Percentiles rank a stretch among this genome's conserved stretches.
Conservation (phyloP, 2,113 vertebrate genomes). For the Pelusios castaneus region DNA sequence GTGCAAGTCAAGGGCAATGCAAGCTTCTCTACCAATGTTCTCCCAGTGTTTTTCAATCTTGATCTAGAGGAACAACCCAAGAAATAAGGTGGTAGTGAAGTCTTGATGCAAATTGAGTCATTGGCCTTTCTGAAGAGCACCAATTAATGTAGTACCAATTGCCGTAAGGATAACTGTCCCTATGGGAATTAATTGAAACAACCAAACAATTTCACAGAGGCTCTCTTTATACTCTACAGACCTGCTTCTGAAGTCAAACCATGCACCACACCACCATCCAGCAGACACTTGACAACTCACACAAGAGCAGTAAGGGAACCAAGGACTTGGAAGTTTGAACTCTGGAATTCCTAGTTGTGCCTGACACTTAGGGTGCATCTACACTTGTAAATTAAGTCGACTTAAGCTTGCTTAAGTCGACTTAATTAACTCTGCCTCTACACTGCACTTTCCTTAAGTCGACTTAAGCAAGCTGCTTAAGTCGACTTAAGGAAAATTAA, state of each 20-base stretch:
- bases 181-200: conserved; percentile 6
- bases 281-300: neutral
- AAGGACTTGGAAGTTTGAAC: neutral
- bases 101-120: conserved; percentile 3
- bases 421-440: too few relatives aligned
- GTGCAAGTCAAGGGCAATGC: neutral
- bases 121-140: conserved; percentile 32
- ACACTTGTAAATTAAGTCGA: too few relatives aligned
- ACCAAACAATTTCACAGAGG: neutral
- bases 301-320: neutral
- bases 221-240: neutral
- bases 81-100: conserved; percentile 28
- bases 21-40: neutral
- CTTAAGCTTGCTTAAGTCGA: too few relatives aligned
- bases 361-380: too few relatives aligned
- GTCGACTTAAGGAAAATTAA: too few relatives aligned
- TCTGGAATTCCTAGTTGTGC: neutral
- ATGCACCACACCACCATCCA: neutral
- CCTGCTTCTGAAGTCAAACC: neutral
- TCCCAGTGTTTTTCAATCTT: neutral
- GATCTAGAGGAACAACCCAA: neutral
- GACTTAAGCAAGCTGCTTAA: too few relatives aligned
- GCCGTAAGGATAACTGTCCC: neutral
- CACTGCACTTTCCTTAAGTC: too few relatives aligned
- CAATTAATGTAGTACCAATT: conserved; percentile 31